These are phyloP conservation scores for Donacobius atricapilla DNA, from an alignment of 2,113 vertebrate genomes.

Conservation along the genomic window DNA sequence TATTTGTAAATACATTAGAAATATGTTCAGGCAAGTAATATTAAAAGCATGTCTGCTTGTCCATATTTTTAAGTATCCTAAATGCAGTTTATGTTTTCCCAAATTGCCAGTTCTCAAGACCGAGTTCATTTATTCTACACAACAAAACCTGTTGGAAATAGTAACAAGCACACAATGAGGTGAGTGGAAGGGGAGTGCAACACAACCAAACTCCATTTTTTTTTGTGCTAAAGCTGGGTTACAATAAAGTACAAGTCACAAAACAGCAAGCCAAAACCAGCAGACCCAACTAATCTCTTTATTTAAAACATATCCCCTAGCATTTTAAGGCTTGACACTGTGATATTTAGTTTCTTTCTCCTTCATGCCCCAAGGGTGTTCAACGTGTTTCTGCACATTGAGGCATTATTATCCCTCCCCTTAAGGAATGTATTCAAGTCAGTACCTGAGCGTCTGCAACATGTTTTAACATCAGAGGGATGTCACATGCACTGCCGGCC, in stretches of 20 bases:
- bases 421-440: conserved; percentile 58
- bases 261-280: conserved; percentile 53
- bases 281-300: conserved; percentile 3
- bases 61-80: neutral
- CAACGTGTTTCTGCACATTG: neutral
- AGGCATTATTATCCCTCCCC: conserved; percentile 6
- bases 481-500: neutral
- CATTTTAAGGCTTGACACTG: conserved; percentile 26
- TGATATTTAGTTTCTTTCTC: conserved; percentile 38
- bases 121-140: neutral
- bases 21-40: neutral
- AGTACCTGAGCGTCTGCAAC: conserved; percentile 50
- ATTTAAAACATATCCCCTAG: neutral
- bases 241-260: conserved; percentile 2
- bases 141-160: neutral
- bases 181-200: neutral
- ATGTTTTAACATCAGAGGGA: conserved; percentile 34
- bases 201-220: neutral
- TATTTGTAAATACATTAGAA: neutral
- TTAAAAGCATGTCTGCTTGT: neutral
- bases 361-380: neutral
- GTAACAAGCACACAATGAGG: neutral
- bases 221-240: neutral
- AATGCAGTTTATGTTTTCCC: neutral
- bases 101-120: neutral